Conservation (phyloP, 2,113 vertebrate species). For the Entomyzon cyanotis region DNA sequence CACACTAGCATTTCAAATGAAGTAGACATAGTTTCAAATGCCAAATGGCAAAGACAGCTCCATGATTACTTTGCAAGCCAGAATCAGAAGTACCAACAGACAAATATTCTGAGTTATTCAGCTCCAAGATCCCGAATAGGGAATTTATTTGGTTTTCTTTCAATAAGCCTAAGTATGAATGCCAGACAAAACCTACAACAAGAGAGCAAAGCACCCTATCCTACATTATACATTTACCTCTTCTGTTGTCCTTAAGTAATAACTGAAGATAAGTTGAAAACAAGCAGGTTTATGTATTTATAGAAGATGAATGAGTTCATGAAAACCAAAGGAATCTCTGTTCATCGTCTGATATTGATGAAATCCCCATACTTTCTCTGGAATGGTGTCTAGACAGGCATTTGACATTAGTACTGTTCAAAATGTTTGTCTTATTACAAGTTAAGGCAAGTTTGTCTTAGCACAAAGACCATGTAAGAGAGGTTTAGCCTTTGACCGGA, state of each 20-base stretch:
- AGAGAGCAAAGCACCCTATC: background rate
- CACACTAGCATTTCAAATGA: background rate
- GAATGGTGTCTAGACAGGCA: background rate
- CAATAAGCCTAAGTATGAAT: background rate
- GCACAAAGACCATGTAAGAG: background rate
- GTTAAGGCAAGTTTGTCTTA: background rate
- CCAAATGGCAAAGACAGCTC: background rate
- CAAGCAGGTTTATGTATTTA: rapidly evolving
- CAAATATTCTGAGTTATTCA: background rate
- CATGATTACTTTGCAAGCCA: background rate
- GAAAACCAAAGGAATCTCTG: background rate
- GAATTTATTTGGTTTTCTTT: background rate
- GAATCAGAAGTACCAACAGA: background rate
- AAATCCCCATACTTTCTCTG: background rate
- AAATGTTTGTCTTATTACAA: background rate
- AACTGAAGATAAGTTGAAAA: background rate
- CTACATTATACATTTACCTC: background rate
- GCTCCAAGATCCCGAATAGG: background rate
- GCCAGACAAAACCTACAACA: background rate
- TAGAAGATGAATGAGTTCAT: background rate
- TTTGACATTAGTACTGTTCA: background rate
- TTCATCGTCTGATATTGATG: background rate
- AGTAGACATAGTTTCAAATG: background rate
- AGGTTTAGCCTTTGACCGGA: background rate
- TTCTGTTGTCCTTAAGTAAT: background rate